Evolutionary conservation across 2,113 vertebrate genomes (phyloP).

Genomic region (Lagopus muta): DNA sequence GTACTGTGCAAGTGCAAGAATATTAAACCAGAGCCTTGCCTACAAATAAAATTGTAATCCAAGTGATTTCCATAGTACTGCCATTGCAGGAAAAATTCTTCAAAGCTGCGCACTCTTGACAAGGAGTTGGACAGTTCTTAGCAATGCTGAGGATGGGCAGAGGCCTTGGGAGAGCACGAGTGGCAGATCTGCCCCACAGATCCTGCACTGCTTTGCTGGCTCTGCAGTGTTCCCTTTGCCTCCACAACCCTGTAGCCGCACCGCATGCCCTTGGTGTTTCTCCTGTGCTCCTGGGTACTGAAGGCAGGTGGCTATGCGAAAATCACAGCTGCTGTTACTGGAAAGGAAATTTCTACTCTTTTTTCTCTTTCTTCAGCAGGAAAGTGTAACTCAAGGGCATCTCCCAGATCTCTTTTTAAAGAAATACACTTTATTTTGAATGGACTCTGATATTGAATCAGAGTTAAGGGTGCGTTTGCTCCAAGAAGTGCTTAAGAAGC

Average conservation of each 20-base stretch:
- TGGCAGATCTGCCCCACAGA: not conserved
- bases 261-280: not conserved
- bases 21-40: not conserved
- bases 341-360: not conserved
- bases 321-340: not conserved
- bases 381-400: not conserved
- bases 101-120: rapidly evolving
- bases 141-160: not conserved
- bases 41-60: not conserved
- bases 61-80: not conserved
- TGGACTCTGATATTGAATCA: not conserved
- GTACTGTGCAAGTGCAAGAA: not conserved
- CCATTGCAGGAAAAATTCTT: not conserved
- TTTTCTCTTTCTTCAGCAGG: not conserved
- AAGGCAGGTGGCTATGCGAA: not conserved
- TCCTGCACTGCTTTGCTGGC: not conserved
- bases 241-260: not conserved
- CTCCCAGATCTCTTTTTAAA: not conserved
- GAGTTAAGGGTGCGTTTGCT: not conserved
- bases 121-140: not conserved
- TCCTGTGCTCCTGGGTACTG: not conserved
- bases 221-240: not conserved
- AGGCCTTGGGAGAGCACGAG: not conserved
- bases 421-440: not conserved
- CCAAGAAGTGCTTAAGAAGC: not conserved